A percentile compares a stretch with the other conserved stretches of the same genome.
Conservation (phyloP, 2,888 invertebrate genomes). For the Amphimallon solstitiale region DNA sequence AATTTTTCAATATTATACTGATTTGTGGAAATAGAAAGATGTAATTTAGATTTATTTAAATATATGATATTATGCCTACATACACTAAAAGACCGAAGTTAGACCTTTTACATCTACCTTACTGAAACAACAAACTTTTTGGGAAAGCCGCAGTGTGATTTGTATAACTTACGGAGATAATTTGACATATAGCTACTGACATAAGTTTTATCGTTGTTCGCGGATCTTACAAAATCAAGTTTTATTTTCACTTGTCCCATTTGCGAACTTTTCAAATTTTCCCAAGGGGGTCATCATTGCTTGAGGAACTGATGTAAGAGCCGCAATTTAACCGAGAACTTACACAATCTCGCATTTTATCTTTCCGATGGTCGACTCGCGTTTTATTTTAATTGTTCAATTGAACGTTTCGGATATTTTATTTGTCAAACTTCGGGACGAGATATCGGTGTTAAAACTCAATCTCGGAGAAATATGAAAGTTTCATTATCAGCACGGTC, state of each 20-base stretch:
- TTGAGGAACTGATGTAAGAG: constrained; percentile 26
- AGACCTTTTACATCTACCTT: no score
- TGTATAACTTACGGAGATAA: constrained; percentile 31
- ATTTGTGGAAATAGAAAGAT: no score
- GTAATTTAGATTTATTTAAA: no score
- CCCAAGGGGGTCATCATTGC: constrained; percentile 40
- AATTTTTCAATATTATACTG: no score
- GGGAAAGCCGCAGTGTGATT: constrained; percentile 6
- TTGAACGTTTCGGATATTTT: constrained; percentile 39
- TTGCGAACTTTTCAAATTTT: constrained; percentile 41
- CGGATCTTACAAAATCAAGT: constrained; percentile 32
- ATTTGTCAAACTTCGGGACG: constrained; percentile 33
- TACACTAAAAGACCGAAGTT: no score
- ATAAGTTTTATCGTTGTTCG: constrained; percentile 39
- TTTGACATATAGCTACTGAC: constrained; percentile 31
- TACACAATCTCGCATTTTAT: constrained; percentile 35
- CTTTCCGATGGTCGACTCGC: constrained; percentile 32
- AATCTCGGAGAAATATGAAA: constrained; percentile 47
- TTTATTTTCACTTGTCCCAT: constrained; percentile 40
- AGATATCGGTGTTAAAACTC: constrained; percentile 18
- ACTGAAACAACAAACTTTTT: neutral
- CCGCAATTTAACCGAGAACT: constrained; percentile 33
- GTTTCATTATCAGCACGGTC: constrained; percentile 35
- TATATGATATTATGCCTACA: no score
- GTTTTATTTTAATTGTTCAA: constrained; percentile 41